phyloP scores from a whole-genome alignment of 2,113 vertebrate genomes.

The Silurus asotus region DNA sequence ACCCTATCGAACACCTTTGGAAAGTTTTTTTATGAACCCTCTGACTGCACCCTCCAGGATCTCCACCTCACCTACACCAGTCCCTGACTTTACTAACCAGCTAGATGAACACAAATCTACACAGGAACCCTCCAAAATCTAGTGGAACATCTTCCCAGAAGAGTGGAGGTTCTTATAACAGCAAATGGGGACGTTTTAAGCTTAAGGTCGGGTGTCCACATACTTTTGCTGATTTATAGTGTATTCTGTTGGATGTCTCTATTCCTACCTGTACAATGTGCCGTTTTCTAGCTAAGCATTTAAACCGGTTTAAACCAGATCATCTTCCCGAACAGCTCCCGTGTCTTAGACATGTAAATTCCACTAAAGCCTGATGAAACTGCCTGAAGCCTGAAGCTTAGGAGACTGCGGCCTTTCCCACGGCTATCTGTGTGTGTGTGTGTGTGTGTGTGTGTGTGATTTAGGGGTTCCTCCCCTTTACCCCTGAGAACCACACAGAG shows the following conservation, averaged over 20 bases:
- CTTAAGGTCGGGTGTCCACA: too few species aligned
- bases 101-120: too few species aligned
- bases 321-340: constrained; percentile 43
- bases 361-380: constrained; percentile 48
- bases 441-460: background rate
- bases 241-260: background rate
- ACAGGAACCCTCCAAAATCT: too few species aligned
- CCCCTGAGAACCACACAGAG: background rate
- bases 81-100: too few species aligned
- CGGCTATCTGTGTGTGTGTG: constrained; percentile 48
- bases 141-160: too few species aligned
- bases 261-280: constrained; percentile 38
- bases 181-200: too few species aligned
- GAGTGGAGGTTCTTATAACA: too few species aligned
- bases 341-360: constrained; percentile 61
- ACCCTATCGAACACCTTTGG: too few species aligned
- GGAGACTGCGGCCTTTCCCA: constrained; percentile 52
- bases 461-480: background rate
- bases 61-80: too few species aligned
- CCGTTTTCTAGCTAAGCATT: constrained; percentile 32
- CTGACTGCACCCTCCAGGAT: too few species aligned
- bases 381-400: constrained; percentile 22
- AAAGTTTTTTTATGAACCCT: too few species aligned
- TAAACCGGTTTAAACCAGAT: constrained; percentile 49
- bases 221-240: too few species aligned